Evolutionary conservation across 2,113 vertebrate genomes (phyloP).

Genomic region (Lipophrys pholis): DNA sequence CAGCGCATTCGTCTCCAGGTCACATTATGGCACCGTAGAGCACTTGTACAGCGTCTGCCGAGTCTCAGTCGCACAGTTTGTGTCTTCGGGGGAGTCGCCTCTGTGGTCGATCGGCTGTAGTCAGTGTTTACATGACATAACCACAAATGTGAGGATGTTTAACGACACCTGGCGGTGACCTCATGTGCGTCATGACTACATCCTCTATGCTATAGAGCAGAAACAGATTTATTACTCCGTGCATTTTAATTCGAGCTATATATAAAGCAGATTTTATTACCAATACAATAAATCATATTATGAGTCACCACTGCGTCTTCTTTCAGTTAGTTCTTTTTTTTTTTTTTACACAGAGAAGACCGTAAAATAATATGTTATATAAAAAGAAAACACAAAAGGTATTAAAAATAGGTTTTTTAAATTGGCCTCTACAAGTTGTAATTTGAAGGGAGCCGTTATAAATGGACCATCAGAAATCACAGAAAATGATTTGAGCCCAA

Average conservation of each 20-base stretch:
- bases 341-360: too few relatives aligned
- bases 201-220: neutral
- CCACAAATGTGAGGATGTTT: constrained; percentile 7
- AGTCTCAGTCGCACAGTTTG: neutral
- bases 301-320: too few relatives aligned
- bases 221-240: neutral
- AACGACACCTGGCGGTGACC: neutral
- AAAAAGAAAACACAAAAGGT: too few relatives aligned
- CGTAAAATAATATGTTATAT: too few relatives aligned
- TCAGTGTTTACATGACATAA: constrained; percentile 21
- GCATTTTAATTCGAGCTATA: neutral
- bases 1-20: neutral
- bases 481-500: neutral
- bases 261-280: neutral
- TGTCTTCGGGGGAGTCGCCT: constrained; percentile 4
- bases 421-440: neutral
- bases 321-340: too few relatives aligned
- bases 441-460: neutral
- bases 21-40: too few relatives aligned
- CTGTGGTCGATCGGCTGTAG: neutral
- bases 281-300: too few relatives aligned
- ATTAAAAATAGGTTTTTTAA: neutral
- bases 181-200: neutral
- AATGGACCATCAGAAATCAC: neutral
- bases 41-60: too few relatives aligned